Evolutionary conservation across 2,113 vertebrate genomes (phyloP), one percentile per base, ranked within the genome.

Genomic region (Hepsetus odoe): DNA sequence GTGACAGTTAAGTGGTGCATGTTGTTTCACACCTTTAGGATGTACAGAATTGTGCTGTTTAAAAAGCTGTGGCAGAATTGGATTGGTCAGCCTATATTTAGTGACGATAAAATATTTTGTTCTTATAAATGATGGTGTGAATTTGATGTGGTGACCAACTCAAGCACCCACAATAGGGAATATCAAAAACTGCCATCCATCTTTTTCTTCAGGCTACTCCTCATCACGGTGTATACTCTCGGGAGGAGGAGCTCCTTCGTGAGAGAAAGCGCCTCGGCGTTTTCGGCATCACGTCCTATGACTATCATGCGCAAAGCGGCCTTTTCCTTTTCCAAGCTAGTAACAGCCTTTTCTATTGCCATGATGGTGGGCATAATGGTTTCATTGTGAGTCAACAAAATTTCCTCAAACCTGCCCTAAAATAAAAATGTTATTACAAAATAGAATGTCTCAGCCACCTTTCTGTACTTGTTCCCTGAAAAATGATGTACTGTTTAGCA

Each of bases 311-410:
- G 0, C 93, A 94, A 82, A 98, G 94, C 0, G 97, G 97, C 85
- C 93, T 98, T 16, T 99, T 99, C 93, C 96, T 99, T 44, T 99
- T 99, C 90, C 97, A 98, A 92, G 97, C 97, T 88, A 98, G 94
- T 92, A 98, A 97, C 81, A 99, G 97, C 90, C 96, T 99, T 83
- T 99, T 98, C 85, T 96, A 97, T 74, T 99, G 97, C 84, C 93
- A 94, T 12, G 97, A 99, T 0, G 97, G 97, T 0, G 96, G 96
- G 85, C 94, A 93, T 87, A 98, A 98, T 0, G 95, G 96, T 11
- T 99, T 99, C 90, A 96, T 97, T 79, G 97, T 99, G 92, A 95
- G 96, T 88, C 33, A 10, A 14, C n/a, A 10, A 35, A n/a, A 16
- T 76, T 65, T 67, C 10, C 3, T 55, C 51, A 55, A 6, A n/a